Base-by-base conservation (phyloP, 2,888 invertebrate genomes). In the Patella depressa region DNA sequence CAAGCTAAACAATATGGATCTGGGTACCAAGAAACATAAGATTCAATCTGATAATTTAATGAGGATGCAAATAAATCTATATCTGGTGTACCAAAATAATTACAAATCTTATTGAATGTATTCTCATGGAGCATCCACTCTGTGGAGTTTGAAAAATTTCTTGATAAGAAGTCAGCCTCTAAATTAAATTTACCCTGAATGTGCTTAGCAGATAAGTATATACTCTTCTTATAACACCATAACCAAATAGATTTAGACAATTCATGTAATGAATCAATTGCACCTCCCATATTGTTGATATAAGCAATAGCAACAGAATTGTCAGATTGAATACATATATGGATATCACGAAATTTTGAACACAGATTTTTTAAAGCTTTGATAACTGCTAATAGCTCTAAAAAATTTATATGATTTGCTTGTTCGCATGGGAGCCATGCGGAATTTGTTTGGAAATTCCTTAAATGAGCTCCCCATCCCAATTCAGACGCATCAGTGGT, bases 51-150 rank as follows among this genome's bases (percentile, higher is more conserved):
- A 53, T 70, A 75, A 77, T 81, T 80, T 14, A 78, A 53, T 19
- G 78, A 54, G 24, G 80, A 80, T 55, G 76, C 80, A 76, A 81
- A 81, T 45, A 78, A 24, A 73, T 81, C 79, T 72, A 79, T 81
- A 59, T 81, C 72, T 14, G 81, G 79, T 17, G 29, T 53, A 17
- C 76, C 73, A 24, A 69, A 78, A 12, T 79, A 73, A 34, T 53
- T 45, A 71, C 75, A 74, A 53, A 81, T 70, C 29, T 76, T 77
- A 14, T 71, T 5, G 72, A 77, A 74, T 54, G 80, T 72, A 5
- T 57, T 53, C 45, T n/a, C 65, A 72, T 81, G 79, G 17, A 80
- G 72, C 73, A 72, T 78, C 80, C 77, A 80, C 71, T 82, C 80
- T n/a, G 75, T 72, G 12, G 75, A 72, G 53, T 80, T 79, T 29